Evolutionary conservation across 92 coral and sea anemone genomes (phyloP), one percentile per base, ranked within the genome.

Genomic region (Bergia sp.): DNA sequence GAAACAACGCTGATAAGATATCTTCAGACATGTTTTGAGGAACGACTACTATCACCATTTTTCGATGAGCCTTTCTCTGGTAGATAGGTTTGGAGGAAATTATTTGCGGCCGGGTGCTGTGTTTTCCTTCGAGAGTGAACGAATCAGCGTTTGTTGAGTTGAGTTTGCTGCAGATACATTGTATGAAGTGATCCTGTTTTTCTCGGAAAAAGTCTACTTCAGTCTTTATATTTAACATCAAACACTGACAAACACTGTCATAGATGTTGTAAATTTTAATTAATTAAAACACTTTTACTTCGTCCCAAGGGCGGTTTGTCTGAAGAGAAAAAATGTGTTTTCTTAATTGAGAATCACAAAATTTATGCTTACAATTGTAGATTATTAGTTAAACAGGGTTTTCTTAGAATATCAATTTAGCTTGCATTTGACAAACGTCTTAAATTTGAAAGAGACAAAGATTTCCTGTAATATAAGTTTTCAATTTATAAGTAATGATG

Each of bases 61-160:
- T 45, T n/a, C 21, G 42, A n/a, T 6, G 4, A 23, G 49, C 82
- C 10, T 79, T 79, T 79, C 82, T 79, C 82, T 79, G 82, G 82
- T 49, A 79, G 82, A 50, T 41, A 44, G 10, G 82, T 23, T 79
- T 79, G 42, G 65, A 61, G 76, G 40, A 79, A 7, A 13, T n/a
- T 37, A 8, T 79, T 45, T 50, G 16, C 16, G 49, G 82, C 61
- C 82, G 8, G 82, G 67, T 23, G 82, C 82, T 45, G 61, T 79
- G 39, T 1, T 47, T 29, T 73, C 57, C 65, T 79, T 50, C 66
- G 40, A 45, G 66, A 45, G 39, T 41, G 39, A 50, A 79, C 39
- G 21, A 29, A 79, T 18, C 5, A 79, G 64, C 36, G 16, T 49
- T 8, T 49, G 81, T 29, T 44, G 29, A 5, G 64, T 40, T 47